Evolutionary conservation across 2,888 invertebrate species (phyloP), one percentile per base, ranked within the genome.

Genomic region (Rotaria sp.): DNA sequence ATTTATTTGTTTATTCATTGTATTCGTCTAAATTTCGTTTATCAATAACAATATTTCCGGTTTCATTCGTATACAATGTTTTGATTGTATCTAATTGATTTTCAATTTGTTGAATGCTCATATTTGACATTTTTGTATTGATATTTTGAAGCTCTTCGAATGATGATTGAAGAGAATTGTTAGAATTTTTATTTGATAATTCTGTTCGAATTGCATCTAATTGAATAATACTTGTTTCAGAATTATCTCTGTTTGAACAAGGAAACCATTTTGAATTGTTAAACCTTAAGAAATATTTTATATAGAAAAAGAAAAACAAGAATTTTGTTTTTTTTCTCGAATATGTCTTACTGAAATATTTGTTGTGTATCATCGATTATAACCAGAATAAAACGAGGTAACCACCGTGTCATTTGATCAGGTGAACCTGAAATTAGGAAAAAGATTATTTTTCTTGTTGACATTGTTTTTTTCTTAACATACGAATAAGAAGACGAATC

Each of bases 331-430:
- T 21, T 13, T 26, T 80, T 45, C 1, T 5, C 2, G 5, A 13
- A 45, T 80, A 10, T 45, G 1, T 41, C n/a, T 7, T 45, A 80
- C 75, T 41, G 10, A 45, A 24, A 80, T 26, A 45, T 45, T 80
- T 80, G 13, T 26, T 80, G 41, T 0, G 45, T 45, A 26, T 80
- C 75, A 26, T 24, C 45, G 24, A 45, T 80, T 26, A 11, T 7
- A 13, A 80, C 21, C 24, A 80, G 75, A 45, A 80, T 45, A 45
- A 0, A 80, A 80, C 45, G 45, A 45, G 75, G 75, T 45, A 80
- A 26, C 75, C 75, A 80, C 26, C 45, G 30, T 38, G 75, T 80
- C n/a, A 80, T 45, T 80, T 45, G 41, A 80, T 80, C 75, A 24
- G 75, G 75, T 45, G 75, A 10, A 45, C 75, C 41, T 41, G 1